A percentile compares a stretch with the other conserved stretches of the same genome.
phyloP scores from a whole-genome alignment of 2,113 vertebrate genomes.

The Ploceus nigricollis region DNA sequence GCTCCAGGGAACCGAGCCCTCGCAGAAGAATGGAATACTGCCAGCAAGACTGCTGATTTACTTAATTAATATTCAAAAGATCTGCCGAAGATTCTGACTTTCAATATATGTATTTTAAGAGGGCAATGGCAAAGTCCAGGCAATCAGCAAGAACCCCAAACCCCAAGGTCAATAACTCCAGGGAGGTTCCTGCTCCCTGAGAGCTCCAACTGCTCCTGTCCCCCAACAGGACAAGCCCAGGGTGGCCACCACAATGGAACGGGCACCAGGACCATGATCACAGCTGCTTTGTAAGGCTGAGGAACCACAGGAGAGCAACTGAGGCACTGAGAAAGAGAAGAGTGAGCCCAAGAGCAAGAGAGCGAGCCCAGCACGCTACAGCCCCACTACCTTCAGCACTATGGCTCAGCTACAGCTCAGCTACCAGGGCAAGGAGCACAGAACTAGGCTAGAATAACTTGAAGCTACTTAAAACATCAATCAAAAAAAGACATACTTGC shows the following conservation, averaged over 20 bases:
- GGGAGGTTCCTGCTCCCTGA: background rate
- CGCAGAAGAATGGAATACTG: background rate
- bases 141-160: background rate
- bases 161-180: background rate
- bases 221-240: background rate
- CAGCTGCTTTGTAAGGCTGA: slow-evolving; percentile 47
- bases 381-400: slow-evolving; percentile 64
- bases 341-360: background rate
- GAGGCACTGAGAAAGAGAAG: background rate
- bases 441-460: slow-evolving; percentile 64
- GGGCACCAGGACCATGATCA: background rate
- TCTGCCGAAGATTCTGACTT: background rate
- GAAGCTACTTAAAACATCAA: slow-evolving; percentile 73
- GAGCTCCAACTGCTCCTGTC: background rate
- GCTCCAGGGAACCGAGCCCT: background rate
- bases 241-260: background rate
- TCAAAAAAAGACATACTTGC: slow-evolving; percentile 81
- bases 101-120: background rate
- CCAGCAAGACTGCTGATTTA: background rate
- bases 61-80: background rate
- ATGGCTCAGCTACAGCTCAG: slow-evolving; percentile 52
- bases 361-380: slow-evolving; percentile 35
- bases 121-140: background rate
- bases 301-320: background rate
- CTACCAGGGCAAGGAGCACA: slow-evolving; percentile 58